A percentile compares a stretch with the other conserved stretches of the same genome.
Conservation (phyloP, 1,140 invertebrate genomes). For the Aplysia californica region DNA sequence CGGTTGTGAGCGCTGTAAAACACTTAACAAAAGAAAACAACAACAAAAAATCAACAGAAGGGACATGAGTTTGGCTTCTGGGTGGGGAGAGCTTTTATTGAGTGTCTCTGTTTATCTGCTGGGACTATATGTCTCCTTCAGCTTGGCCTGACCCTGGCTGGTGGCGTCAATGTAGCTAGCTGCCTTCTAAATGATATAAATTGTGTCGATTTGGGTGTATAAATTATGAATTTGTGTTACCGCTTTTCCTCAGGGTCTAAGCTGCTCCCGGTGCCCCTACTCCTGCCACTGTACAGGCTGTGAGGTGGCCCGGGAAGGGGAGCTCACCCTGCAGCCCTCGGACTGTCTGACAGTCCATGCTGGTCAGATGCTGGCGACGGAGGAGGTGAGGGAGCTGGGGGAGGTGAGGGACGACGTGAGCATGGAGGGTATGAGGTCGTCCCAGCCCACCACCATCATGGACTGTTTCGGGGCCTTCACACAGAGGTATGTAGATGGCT, state of each 20-base stretch:
- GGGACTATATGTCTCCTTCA: too few species aligned
- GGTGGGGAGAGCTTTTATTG: too few species aligned
- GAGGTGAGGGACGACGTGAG: constrained; percentile 46
- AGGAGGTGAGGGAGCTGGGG: constrained; percentile 31
- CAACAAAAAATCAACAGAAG: too few species aligned
- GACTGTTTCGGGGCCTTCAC: constrained; percentile 80
- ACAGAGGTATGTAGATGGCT: constrained; percentile 64
- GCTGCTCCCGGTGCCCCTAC: constrained; percentile 76
- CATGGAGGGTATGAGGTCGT: constrained; percentile 68
- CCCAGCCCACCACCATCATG: constrained; percentile 73
- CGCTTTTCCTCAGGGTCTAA: constrained; percentile 75
- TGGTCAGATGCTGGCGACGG: constrained; percentile 41
- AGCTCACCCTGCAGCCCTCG: constrained; percentile 71
- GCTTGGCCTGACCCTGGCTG: too few species aligned
- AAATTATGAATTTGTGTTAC: too few species aligned
- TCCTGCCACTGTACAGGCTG: constrained; percentile 75
- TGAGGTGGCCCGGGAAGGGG: constrained; percentile 69
- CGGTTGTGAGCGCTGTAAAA: too few species aligned
- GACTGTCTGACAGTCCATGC: constrained; percentile 74
- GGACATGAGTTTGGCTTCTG: too few species aligned
- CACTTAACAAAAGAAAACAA: too few species aligned
- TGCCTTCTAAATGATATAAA: too few species aligned
- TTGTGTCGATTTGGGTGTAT: too few species aligned
- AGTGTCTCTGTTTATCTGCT: too few species aligned
- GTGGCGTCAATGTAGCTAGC: too few species aligned